Conservation (phyloP, 2,888 invertebrate genomes). For the Hirudinaria manillensis region DNA sequence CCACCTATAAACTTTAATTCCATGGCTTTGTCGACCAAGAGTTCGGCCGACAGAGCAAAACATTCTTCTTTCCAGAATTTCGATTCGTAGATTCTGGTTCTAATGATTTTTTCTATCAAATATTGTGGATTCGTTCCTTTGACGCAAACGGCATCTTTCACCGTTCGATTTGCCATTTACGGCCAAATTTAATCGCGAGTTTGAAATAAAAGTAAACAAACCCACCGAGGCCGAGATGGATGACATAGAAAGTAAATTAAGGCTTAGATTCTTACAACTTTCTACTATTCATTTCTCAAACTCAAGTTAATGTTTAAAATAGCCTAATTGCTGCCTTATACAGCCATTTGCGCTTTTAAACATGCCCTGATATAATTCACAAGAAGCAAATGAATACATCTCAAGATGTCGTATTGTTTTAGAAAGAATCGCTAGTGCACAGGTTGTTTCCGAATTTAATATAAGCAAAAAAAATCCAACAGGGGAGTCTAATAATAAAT, state of each 20-base stretch:
- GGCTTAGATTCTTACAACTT: no score
- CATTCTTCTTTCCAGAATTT: conserved; percentile 99
- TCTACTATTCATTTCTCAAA: no score
- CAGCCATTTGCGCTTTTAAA: no score
- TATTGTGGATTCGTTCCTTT: conserved; percentile 99
- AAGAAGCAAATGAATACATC: no score
- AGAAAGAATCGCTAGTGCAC: no score
- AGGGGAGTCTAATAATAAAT: no score
- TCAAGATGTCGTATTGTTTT: no score
- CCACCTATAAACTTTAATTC: conserved; percentile 87
- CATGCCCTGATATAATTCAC: no score
- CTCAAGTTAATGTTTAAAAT: no score
- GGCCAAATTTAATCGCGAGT: neutral
- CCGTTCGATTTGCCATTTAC: conserved; percentile 91
- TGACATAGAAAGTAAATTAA: neutral
- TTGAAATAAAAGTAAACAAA: conserved; percentile 10
- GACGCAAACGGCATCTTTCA: conserved; percentile 93
- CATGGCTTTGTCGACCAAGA: conserved; percentile 97
- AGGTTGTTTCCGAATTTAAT: no score
- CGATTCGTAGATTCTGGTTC: conserved; percentile 94
- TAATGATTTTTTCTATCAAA: conserved; percentile 94
- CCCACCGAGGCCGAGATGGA: neutral
- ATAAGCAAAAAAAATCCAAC: no score
- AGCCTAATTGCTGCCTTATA: no score
- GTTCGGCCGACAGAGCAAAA: conserved; percentile 85